These are phyloP conservation scores for Hoplodrina ambigua DNA, from an alignment of 2,888 invertebrate species.

Conservation along the genomic window DNA sequence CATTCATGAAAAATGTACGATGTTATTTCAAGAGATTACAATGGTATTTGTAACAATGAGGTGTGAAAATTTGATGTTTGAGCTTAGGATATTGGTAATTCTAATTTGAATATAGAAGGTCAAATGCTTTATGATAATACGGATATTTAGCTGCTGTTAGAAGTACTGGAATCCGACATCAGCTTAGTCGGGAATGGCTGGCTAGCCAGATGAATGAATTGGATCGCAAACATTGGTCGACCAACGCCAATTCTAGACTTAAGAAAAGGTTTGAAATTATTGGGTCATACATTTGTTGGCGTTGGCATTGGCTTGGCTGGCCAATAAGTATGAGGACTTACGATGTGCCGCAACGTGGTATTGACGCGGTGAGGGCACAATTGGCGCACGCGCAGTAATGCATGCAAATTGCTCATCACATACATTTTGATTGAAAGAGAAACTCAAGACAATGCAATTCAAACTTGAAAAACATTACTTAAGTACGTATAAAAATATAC, in stretches of 20 bases:
- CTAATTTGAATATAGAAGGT: background rate
- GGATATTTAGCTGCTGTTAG: background rate
- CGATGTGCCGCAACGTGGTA: slow-evolving; percentile 41
- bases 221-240: slow-evolving; percentile 17
- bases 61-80: slow-evolving; percentile 3
- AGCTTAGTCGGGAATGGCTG: slow-evolving; percentile 8
- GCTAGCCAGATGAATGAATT: slow-evolving; percentile 10
- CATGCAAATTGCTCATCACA: slow-evolving; percentile 42
- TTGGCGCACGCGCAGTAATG: slow-evolving; percentile 48
- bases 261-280: background rate
- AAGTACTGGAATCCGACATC: background rate
- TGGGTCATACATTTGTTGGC: slow-evolving; percentile 23
- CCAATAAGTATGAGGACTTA: slow-evolving; percentile 17
- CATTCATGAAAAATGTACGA: slow-evolving; percentile 34
- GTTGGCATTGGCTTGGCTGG: slow-evolving; percentile 19
- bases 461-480: background rate
- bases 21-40: slow-evolving; percentile 21
- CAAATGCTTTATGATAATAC: slow-evolving; percentile 6
- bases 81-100: slow-evolving; percentile 9
- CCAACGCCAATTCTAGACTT: background rate
- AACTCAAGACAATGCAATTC: slow-evolving; percentile 11
- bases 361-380: slow-evolving; percentile 31
- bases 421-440: slow-evolving; percentile 29
- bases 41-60: slow-evolving; percentile 20
- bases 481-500: too few species aligned